Evolutionary conservation across 2,888 invertebrate genomes (phyloP).

Genomic region (Metopia argyrocephala): DNA sequence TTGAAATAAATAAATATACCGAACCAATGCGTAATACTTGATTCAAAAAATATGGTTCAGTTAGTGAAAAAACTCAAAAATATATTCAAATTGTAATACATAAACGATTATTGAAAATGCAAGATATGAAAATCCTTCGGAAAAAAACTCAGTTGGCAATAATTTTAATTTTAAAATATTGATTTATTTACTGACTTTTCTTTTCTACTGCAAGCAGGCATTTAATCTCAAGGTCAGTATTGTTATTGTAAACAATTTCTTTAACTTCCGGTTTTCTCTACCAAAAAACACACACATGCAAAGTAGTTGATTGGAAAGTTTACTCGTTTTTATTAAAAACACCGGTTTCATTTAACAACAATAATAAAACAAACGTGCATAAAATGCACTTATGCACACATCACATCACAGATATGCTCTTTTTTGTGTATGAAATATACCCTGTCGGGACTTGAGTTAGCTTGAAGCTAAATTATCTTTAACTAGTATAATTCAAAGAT

Average conservation of each 20-base stretch:
- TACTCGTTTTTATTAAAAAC: too few species aligned
- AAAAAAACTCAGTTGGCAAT: too few species aligned
- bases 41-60: too few species aligned
- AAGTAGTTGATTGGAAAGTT: slow-evolving; percentile 61
- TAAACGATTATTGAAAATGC: too few species aligned
- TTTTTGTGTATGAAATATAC: slow-evolving; percentile 43
- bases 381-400: neutral
- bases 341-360: slow-evolving; percentile 31
- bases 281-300: neutral
- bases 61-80: too few species aligned
- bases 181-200: neutral
- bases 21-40: too few species aligned
- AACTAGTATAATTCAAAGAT: too few species aligned
- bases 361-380: neutral
- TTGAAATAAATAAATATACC: too few species aligned
- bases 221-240: slow-evolving; percentile 58
- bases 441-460: too few species aligned
- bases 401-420: neutral
- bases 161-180: neutral
- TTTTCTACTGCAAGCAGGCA: slow-evolving; percentile 17
- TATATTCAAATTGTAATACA: too few species aligned
- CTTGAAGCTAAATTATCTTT: too few species aligned
- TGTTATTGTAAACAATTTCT: slow-evolving; percentile 44
- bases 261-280: slow-evolving; percentile 63
- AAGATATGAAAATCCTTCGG: too few species aligned